Evolutionary conservation across 1,140 invertebrate species (phyloP), one percentile per base, ranked within the genome.

Genomic region (Scaptomyza montana): DNA sequence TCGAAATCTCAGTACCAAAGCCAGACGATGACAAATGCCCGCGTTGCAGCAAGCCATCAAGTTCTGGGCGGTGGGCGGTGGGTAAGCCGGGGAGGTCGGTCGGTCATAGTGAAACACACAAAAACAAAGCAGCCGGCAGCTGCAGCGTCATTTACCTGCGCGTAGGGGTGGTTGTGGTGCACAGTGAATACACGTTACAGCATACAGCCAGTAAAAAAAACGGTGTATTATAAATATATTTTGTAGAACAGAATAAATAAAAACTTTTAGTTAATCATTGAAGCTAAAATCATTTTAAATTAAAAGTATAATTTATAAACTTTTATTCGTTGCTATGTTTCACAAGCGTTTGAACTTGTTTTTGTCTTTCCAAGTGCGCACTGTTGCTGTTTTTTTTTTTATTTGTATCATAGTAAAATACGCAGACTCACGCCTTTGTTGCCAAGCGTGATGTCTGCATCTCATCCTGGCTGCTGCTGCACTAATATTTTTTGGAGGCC

Each of bases 401-500:
- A n/a, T n/a, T n/a, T n/a, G 16, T 6, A 33, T 54, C 28, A 36
- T 53, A 53, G 39, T 43, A 43, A 25, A 10, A 33, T 13, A 39
- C 33, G 53, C 13, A 36, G 53, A 54, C 30, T 39, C 1, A 39
- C 16, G 53, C 33, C 53, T 54, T 54, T 54, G 53, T 54, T 54
- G 39, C 39, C 39, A 43, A 43, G 39, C 39, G 39, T 43, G 10
- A 12, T 43, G 12, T 43, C 12, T 12, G 39, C 39, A 43, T 12
- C 16, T 16, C 56, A 19, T 59, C 56, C 56, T 47, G 13, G n/a
- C 30, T 12, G 39, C 54, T 30, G 39, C 54, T 19, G 55, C 39
- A 28, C 16, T 21, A 45, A 61, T 47, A 36, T 33, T 59, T 65
- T 80, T 86, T 86, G 63, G 78, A 86, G 81, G 81, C 81, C 81